Evolutionary conservation across 35 echinoderm and acorn worm species (phyloP), one percentile per base, ranked within the genome.

Genomic region (Hemicentrotus pulcherrimus): DNA sequence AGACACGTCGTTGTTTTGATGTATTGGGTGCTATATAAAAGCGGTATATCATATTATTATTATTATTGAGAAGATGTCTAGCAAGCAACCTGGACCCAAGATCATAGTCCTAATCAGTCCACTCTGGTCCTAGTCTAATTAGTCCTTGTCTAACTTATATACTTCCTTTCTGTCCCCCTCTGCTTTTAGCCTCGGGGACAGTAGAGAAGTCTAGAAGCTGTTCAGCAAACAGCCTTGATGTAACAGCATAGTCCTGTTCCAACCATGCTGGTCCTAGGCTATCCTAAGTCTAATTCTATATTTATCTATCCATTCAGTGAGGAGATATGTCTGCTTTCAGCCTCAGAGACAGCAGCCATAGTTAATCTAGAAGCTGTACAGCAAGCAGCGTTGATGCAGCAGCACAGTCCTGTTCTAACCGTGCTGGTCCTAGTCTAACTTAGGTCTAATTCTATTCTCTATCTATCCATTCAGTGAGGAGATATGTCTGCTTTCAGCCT

Each of bases 401-500:
- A 78, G 28, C 19, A 78, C 19, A 78, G 65, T 28, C 65, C 65
- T 78, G n/a, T 6, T 28, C 22, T 78, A 78, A 7, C 65, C 65
- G 19, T n/a, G 28, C 65, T 78, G 65, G 19, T 78, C 65, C 28
- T 28, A 78, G 61, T 78, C 4, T 78, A 28, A 78, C 19, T 22
- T 8, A 14, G 12, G 50, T 78, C 19, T 78, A 78, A 78, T 18
- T n/a, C 16, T 28, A 55, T n/a, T 28, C 24, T 78, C 65, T 78
- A 15, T 78, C 65, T 0, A 6, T 78, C 4, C 65, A 11, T 28
- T 78, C 91, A 99, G 98, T 96, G 98, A 99, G 95, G 98, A 99
- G 94, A 97, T 99, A 28, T 97, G 96, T 94, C 47, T 99, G 33
- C 86, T 99, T 11, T 99, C 98, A 50, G 98, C 98, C 31, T 97